phyloP scores from a whole-genome alignment of 2,888 invertebrate genomes.

The Hydroisotoma schaefferi region DNA sequence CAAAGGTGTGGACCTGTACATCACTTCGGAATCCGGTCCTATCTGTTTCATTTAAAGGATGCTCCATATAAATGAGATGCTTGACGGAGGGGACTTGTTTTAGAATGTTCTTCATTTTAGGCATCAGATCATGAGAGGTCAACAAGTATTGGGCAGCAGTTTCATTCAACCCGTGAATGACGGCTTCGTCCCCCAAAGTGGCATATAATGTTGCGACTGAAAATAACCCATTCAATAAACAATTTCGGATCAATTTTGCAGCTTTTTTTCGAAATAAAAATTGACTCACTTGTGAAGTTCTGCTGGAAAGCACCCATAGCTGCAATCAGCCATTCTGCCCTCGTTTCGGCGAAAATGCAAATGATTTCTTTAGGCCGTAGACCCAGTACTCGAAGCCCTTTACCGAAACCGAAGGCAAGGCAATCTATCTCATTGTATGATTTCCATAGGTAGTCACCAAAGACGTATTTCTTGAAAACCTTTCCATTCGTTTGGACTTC shows the following conservation, averaged over 20 bases:
- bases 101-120: slow-evolving; percentile 80
- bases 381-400: slow-evolving; percentile 77
- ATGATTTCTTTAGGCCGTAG: slow-evolving; percentile 59
- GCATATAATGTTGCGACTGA: slow-evolving; percentile 94
- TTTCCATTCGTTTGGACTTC: slow-evolving; percentile 90
- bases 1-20: slow-evolving; percentile 69
- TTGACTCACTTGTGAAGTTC: slow-evolving; percentile 70
- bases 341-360: slow-evolving; percentile 61
- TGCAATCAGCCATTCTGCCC: slow-evolving; percentile 96
- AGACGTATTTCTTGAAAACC: slow-evolving; percentile 74
- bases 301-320: slow-evolving; percentile 95
- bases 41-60: slow-evolving; percentile 72
- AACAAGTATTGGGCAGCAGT: slow-evolving; percentile 90
- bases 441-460: slow-evolving; percentile 85
- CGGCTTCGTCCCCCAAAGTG: slow-evolving; percentile 93
- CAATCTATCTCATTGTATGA: slow-evolving; percentile 67
- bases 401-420: slow-evolving; percentile 73
- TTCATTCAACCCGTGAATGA: slow-evolving; percentile 94
- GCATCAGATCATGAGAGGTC: slow-evolving; percentile 84
- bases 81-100: slow-evolving; percentile 69
- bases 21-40: slow-evolving; percentile 66
- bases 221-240: too few species aligned
- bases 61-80: slow-evolving; percentile 81
- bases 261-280: too few species aligned
- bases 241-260: too few species aligned